Base-by-base conservation (phyloP, 2,888 invertebrate genomes). In the Nomada hirtipes region DNA sequence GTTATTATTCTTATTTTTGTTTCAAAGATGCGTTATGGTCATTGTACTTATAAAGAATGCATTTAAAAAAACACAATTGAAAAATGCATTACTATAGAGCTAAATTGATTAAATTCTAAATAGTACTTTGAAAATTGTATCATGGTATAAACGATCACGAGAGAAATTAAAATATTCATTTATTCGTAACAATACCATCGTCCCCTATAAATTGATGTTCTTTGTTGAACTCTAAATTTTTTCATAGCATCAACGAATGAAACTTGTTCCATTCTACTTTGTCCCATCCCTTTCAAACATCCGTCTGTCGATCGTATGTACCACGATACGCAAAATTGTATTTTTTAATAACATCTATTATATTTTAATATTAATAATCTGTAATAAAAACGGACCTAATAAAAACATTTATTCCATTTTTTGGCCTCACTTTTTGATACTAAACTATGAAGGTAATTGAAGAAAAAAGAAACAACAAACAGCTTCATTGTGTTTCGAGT, bases 351-450 rank as follows among this genome's bases (percentile, higher is more conserved):
- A 91, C 90, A 87, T 84, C 87, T 91, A 90, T 86, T 88, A 89
- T 92, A 89, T 85, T 89, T 91, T 87, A 90, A 90, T 90, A 88
- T 88, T 89, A 88, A 87, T 90, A 88, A 88, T 89, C 88, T 90
- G 85, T 82, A 90, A 91, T 91, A 91, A 90, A 93, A 92, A 91
- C 88, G 90, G 91, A 92, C 88, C 90, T 90, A 91, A 92, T 92
- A 91, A 92, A 92, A 91, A 90, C 88, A 88, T 84, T 89, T 86
- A 82, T 84, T 88, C 86, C 74, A 47, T 86, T 92, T 90, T 92
- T 93, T 93, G 93, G 93, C 93, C 92, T 92, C 91, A 89, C 82
- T 85, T 57, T 87, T 85, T 81, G 83, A 85, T 83, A 87, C 68
- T 88, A 87, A 87, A 85, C 85, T 88, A 90, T 79, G 79, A 89